These are phyloP conservation scores for Scortum barcoo DNA, from an alignment of 2,113 vertebrate species.

Conservation along the genomic window DNA sequence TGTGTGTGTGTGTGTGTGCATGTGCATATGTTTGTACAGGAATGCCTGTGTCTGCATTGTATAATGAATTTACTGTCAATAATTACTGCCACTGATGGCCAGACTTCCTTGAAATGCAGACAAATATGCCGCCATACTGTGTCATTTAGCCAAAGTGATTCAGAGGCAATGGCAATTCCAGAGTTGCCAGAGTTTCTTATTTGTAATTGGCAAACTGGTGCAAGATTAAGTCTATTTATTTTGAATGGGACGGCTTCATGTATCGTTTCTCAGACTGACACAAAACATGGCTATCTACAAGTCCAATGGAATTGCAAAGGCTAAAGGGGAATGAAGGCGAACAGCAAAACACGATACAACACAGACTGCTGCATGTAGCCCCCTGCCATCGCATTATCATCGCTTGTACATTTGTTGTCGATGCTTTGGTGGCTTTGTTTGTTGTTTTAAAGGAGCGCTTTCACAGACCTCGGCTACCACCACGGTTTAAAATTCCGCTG, in stretches of 20 bases:
- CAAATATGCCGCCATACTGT: slow-evolving; percentile 13
- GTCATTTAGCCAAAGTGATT: slow-evolving; percentile 27
- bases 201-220: slow-evolving; percentile 19
- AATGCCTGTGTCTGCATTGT: slow-evolving; percentile 16
- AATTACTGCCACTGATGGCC: slow-evolving; percentile 24
- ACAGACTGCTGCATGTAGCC: neutral
- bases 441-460: slow-evolving; percentile 6
- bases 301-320: slow-evolving; percentile 9
- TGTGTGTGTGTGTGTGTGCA: neutral
- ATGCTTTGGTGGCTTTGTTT: neutral
- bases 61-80: slow-evolving; percentile 33
- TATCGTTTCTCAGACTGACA: slow-evolving; percentile 19
- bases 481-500: slow-evolving; percentile 17
- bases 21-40: slow-evolving; percentile 4
- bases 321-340: slow-evolving; percentile 18
- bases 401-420: slow-evolving; percentile 17
- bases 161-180: neutral
- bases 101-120: slow-evolving; percentile 37
- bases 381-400: too few species aligned
- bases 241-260: slow-evolving; percentile 18
- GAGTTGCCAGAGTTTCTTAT: slow-evolving; percentile 27
- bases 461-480: neutral
- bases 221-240: slow-evolving; percentile 37
- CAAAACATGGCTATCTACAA: slow-evolving; percentile 40
- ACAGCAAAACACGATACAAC: slow-evolving; percentile 24